Base-by-base conservation (phyloP, 2,113 vertebrate genomes). In the Illadopsis cleaveri region DNA sequence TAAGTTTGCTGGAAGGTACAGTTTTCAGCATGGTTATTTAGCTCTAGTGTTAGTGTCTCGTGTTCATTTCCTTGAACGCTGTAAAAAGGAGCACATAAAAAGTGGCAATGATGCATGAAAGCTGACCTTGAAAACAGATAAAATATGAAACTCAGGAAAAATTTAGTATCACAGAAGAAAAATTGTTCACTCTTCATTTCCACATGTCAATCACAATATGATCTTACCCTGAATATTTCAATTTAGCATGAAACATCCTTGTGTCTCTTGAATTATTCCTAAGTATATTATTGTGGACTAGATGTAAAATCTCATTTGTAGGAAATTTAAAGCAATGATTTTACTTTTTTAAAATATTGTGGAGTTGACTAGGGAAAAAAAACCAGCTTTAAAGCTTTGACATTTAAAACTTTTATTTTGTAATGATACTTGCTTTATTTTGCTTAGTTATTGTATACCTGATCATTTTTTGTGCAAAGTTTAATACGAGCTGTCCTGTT, bases 1-100 rank as follows among this genome's bases (percentile, higher is more conserved):
- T 82, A 96, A 90, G 90, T 73, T 96, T 89, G 88, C 90, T 96
- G 90, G 77, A 91, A 94, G 90, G 72, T 92, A 90, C 47, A 65
- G 60, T 90, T 96, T 90, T 57, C 42, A 81, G 56, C 37, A 8
- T 50, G 58, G 65, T 68, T 95, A 57, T 79, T 94, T 84, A 95
- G 80, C 75, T 56, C 57, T 65, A 38, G 25, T 85, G 44, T 91
- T 90, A 61, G 54, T 64, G 68, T 84, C 86, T 89, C 61, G 25
- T 45, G 44, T 60, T 93, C 48, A 33, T 83, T 92, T 93, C 44
- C 69, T 75, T 61, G 7, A 51, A 16, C 12, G 6, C 25, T 64
- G 51, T 53, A 48, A 75, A 90, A 89, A 86, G 37, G 60, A 94
- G 60, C n/a, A 14, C 28, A 45, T 70, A 47, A 70, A 76, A 82